A percentile compares a stretch with the other conserved stretches of the same genome.
phyloP scores from a whole-genome alignment of 2,113 vertebrate species.

The Taurulus bubalis region DNA sequence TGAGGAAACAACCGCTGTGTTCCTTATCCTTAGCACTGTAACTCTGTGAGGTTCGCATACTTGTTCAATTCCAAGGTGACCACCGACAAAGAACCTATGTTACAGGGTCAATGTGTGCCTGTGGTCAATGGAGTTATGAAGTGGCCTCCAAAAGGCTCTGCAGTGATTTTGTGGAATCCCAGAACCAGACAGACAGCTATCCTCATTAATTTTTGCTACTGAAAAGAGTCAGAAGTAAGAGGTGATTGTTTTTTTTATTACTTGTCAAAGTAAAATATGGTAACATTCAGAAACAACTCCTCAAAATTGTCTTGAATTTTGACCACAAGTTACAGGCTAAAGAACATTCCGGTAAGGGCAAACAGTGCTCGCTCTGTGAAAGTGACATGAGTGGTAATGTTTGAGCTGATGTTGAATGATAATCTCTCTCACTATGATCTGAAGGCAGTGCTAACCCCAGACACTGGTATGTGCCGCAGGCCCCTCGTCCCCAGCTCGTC shows the following conservation, averaged over 20 bases:
- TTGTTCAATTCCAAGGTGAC: constrained; percentile 1
- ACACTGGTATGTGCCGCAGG: constrained; percentile 79
- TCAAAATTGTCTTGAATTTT: not conserved
- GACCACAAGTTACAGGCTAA: not conserved
- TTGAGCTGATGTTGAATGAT: constrained; percentile 4
- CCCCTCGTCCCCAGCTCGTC: constrained; percentile 92
- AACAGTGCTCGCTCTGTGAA: not conserved
- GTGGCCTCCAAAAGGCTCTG: not conserved
- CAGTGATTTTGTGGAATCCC: too few relatives aligned
- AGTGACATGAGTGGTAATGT: not conserved
- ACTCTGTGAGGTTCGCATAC: not conserved
- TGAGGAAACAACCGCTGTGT: not conserved
- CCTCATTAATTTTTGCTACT: not conserved
- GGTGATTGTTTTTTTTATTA: not conserved
- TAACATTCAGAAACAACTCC: not conserved
- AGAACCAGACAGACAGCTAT: not conserved
- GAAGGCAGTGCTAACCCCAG: constrained; percentile 45
- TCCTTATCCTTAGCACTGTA: not conserved
- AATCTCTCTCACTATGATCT: constrained; percentile 29
- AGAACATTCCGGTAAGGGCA: not conserved
- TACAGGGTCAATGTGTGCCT: not conserved
- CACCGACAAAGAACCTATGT: not conserved
- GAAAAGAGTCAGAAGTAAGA: not conserved
- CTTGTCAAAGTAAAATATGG: not conserved
- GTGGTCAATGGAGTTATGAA: not conserved